phyloP scores from a whole-genome alignment of 2,888 invertebrate genomes.

The Lasioglossum calceatum region DNA sequence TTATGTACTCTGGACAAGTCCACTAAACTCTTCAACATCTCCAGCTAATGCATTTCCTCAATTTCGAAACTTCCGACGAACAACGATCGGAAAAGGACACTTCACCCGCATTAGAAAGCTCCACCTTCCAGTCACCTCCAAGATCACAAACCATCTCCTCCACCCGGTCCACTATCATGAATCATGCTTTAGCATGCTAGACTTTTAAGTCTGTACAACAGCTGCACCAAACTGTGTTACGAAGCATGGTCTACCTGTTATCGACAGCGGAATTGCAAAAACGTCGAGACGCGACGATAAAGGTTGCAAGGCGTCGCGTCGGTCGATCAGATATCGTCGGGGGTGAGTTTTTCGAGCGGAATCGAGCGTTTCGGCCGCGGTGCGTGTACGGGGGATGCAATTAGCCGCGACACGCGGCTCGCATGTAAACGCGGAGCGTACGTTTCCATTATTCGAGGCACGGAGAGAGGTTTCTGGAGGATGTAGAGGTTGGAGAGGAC shows the following conservation, averaged over 20 bases:
- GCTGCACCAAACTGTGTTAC: neutral
- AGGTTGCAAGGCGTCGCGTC: neutral
- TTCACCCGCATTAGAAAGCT: neutral
- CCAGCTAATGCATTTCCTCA: neutral
- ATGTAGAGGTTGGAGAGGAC: neutral
- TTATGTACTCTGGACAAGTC: neutral
- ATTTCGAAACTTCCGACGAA: neutral
- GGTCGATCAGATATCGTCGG: neutral
- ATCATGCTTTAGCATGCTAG: too few species aligned
- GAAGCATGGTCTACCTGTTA: neutral
- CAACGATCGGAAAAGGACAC: neutral
- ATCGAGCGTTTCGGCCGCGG: neutral
- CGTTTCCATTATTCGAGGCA: slow-evolving; percentile 66
- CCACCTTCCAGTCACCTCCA: neutral
- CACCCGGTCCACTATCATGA: neutral
- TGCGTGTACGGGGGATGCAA: slow-evolving; percentile 23
- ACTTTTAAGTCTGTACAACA: neutral
- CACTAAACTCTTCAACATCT: neutral
- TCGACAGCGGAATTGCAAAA: neutral
- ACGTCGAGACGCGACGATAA: neutral
- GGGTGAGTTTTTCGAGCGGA: neutral
- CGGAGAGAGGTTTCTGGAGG: slow-evolving; percentile 45
- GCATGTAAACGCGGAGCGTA: slow-evolving; percentile 38
- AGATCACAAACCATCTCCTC: neutral
- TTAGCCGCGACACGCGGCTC: slow-evolving; percentile 35